phyloP scores from a whole-genome alignment of 2,888 invertebrate genomes.

The Salticus scenicus region DNA sequence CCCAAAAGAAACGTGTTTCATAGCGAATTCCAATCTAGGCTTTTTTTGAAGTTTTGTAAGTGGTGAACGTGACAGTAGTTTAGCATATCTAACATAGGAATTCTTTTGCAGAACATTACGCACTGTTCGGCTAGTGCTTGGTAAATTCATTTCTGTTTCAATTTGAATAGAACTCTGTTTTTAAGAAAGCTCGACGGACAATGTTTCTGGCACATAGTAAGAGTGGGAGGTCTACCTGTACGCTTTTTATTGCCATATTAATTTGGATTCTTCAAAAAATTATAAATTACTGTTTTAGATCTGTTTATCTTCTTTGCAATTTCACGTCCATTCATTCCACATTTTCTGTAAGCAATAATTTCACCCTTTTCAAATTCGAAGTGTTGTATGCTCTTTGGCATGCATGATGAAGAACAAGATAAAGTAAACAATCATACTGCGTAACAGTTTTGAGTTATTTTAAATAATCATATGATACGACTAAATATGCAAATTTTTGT shows the following conservation, averaged over 20 bases:
- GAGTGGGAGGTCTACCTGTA: no score
- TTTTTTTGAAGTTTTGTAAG: no score
- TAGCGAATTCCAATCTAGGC: background rate
- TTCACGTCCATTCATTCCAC: background rate
- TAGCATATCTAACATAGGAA: background rate
- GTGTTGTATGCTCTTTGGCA: background rate
- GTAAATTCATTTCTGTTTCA: background rate
- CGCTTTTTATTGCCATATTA: background rate
- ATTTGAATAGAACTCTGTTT: background rate
- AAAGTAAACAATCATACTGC: no score
- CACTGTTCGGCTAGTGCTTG: no score
- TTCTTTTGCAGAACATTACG: slow-evolving; percentile 5
- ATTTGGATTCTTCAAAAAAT: background rate
- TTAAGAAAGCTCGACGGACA: background rate
- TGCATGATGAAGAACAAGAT: background rate
- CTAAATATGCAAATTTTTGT: no score
- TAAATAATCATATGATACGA: no score
- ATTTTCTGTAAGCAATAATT: no score
- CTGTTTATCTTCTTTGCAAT: background rate
- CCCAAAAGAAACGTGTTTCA: background rate
- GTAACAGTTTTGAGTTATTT: no score
- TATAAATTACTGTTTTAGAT: no score
- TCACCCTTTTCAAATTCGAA: background rate
- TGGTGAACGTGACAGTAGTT: background rate
- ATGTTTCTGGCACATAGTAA: background rate